Percentiles rank a stretch among this genome's conserved stretches.
Conservation (phyloP, 92 coral and sea anemone species). For the Phenganax subtilis region DNA sequence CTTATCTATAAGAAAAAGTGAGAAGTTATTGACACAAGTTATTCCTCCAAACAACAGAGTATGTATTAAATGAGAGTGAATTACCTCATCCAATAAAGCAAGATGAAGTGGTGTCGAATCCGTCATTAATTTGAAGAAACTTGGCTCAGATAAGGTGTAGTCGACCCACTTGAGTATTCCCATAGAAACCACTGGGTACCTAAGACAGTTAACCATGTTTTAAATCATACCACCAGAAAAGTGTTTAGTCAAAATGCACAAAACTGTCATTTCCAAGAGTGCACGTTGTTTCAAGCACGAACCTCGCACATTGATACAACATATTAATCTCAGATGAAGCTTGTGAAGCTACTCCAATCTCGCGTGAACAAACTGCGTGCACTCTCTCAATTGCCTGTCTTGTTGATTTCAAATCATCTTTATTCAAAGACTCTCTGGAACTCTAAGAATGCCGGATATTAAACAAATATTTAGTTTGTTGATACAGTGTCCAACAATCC, state of each 20-base stretch:
- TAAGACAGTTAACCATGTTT: conserved; percentile 1
- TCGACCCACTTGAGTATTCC: conserved; percentile 98
- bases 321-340: conserved; percentile 81
- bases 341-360: conserved; percentile 84
- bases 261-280: neutral
- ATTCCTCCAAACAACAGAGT: neutral
- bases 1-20: conserved; percentile 55
- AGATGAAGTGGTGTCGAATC: conserved; percentile 98
- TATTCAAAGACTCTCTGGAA: conserved; percentile 60
- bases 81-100: conserved; percentile 93
- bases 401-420: conserved; percentile 89
- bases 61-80: neutral
- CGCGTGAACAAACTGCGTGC: conserved; percentile 77
- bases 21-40: neutral
- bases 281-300: neutral
- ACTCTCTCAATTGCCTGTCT: conserved; percentile 89
- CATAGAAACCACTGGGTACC: conserved; percentile 96
- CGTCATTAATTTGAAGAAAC: conserved; percentile 92
- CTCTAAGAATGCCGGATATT: conserved; percentile 35
- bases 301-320: conserved; percentile 92
- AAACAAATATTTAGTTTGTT: no score
- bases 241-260: neutral
- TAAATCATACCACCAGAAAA: neutral
- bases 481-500: neutral
- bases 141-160: conserved; percentile 88